These are phyloP conservation scores for Cottus gobio DNA, from an alignment of 2,113 vertebrate genomes.

Conservation along the genomic window DNA sequence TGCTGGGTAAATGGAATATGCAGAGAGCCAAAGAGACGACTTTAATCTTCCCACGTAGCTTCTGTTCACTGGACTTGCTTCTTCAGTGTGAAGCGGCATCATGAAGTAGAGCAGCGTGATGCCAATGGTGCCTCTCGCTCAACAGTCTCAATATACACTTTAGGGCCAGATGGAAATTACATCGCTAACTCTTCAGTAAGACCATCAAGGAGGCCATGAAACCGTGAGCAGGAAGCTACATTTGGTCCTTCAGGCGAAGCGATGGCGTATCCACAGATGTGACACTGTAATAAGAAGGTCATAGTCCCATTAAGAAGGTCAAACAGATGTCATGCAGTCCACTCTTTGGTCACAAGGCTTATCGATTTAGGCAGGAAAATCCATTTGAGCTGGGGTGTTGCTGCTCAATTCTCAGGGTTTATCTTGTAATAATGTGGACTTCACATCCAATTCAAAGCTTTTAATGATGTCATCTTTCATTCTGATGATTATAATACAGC, in stretches of 20 bases:
- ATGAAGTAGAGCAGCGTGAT: slow-evolving; percentile 3
- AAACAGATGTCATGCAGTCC: slow-evolving; percentile 47
- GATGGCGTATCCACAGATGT: slow-evolving; percentile 2
- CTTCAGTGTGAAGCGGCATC: slow-evolving; percentile 9
- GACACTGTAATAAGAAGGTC: slow-evolving; percentile 45
- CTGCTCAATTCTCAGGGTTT: slow-evolving; percentile 17
- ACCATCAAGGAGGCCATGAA: slow-evolving; percentile 45
- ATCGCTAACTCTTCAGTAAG: neutral
- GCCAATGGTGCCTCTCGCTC: neutral
- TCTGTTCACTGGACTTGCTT: slow-evolving; percentile 29
- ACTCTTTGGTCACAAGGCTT: slow-evolving; percentile 26
- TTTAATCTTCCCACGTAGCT: slow-evolving; percentile 33
- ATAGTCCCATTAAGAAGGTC: slow-evolving; percentile 57
- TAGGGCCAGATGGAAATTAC: neutral
- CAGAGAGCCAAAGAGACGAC: slow-evolving; percentile 2
- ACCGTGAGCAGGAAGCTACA: slow-evolving; percentile 45
- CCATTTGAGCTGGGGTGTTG: slow-evolving; percentile 13
- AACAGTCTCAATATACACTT: neutral
- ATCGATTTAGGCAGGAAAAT: slow-evolving; percentile 52
- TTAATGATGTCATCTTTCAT: slow-evolving; percentile 38
- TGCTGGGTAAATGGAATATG: slow-evolving; percentile 31
- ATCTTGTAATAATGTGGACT: slow-evolving; percentile 26
- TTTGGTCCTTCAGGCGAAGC: slow-evolving; percentile 46
- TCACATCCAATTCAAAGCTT: slow-evolving; percentile 13
- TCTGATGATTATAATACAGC: slow-evolving; percentile 1